Percentiles rank a stretch among this genome's conserved stretches.
Evolutionary conservation across 2,888 invertebrate species (phyloP).

Genomic region (Philereme vetulata): DNA sequence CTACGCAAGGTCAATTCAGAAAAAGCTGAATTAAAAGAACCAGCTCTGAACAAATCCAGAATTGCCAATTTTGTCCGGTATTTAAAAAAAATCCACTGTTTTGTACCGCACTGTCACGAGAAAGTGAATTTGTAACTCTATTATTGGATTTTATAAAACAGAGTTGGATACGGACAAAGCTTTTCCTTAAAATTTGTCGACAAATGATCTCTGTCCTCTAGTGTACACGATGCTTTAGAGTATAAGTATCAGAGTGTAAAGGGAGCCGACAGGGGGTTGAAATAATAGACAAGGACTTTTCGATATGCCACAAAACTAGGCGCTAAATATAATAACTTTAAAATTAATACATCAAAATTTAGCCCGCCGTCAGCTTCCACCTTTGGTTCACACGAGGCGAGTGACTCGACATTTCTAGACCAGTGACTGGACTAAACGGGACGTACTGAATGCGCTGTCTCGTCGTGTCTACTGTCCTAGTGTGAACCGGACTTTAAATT

Average conservation of each 20-base stretch:
- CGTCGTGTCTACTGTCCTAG: constrained; percentile 6
- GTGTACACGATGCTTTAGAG: too few species aligned
- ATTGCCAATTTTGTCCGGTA: too few species aligned
- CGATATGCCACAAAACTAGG: constrained; percentile 33
- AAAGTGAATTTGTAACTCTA: too few species aligned
- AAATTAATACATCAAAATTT: constrained; percentile 62
- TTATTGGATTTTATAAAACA: too few species aligned
- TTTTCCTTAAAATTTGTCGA: too few species aligned
- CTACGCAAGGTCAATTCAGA: constrained; percentile 14
- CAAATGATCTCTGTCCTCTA: too few species aligned
- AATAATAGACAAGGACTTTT: constrained; percentile 42
- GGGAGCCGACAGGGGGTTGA: constrained; percentile 55
- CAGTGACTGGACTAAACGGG: background rate
- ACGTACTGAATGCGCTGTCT: background rate
- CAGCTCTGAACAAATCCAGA: too few species aligned
- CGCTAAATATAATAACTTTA: constrained; percentile 44
- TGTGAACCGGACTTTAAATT: constrained; percentile 12
- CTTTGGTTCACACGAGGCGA: constrained; percentile 29
- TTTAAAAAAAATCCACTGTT: too few species aligned
- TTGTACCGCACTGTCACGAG: too few species aligned
- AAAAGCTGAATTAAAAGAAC: background rate
- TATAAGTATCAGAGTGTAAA: background rate
- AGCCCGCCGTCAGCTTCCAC: constrained; percentile 50
- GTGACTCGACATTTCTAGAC: constrained; percentile 3
- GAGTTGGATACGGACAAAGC: too few species aligned